phyloP scores from a whole-genome alignment of 2,888 invertebrate genomes.

The Geotrupes spiniger region DNA sequence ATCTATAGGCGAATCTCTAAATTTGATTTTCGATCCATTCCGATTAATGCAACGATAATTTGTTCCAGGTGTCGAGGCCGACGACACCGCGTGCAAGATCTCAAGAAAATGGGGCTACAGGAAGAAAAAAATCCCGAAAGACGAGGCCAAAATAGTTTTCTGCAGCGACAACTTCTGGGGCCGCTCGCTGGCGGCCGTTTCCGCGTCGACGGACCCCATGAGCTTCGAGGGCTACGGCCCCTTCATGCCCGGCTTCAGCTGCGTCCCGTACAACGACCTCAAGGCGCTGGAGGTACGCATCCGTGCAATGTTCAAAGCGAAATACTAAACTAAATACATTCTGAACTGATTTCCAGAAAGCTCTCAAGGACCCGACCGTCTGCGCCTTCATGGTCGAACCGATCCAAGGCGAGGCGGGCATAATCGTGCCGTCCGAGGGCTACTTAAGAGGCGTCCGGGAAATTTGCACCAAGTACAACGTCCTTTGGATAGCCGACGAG shows the following conservation, averaged over 20 bases:
- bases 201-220: conserved; percentile 71
- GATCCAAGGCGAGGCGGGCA: conserved; percentile 85
- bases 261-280: conserved; percentile 73
- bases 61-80: conserved; percentile 72
- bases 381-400: conserved; percentile 86
- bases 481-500: conserved; percentile 81
- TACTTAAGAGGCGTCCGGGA: conserved; percentile 69
- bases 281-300: conserved; percentile 61
- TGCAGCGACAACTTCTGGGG: conserved; percentile 83
- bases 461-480: conserved; percentile 73
- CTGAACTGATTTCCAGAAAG: conserved; percentile 47
- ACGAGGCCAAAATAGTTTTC: conserved; percentile 71
- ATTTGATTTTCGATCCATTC: no score
- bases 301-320: background rate
- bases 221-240: conserved; percentile 74
- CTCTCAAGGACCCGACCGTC: conserved; percentile 62
- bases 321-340: background rate
- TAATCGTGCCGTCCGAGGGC: conserved; percentile 69
- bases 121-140: conserved; percentile 66
- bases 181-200: conserved; percentile 74
- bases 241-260: conserved; percentile 72
- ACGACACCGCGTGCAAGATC: conserved; percentile 76
- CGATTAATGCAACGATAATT: no score
- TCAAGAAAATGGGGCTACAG: conserved; percentile 80
- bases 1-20: no score